Base-by-base conservation (phyloP, 2,797 vertebrate genomes). In the Danio tinwini region DNA sequence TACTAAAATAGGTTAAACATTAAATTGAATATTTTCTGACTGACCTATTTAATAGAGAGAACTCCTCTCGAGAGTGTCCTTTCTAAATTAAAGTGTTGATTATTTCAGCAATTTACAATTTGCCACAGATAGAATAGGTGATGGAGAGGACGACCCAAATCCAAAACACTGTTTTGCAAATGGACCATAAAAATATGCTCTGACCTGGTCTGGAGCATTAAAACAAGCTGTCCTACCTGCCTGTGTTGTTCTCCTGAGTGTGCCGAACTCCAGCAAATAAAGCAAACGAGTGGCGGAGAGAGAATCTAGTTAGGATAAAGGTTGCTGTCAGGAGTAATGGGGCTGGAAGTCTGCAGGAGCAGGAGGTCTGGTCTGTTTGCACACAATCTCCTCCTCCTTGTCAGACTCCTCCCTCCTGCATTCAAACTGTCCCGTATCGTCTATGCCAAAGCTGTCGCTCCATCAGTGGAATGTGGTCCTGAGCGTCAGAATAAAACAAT, bases 251-350 rank as follows among this genome's bases (percentile, higher is more conserved):
- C 29, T 21, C 45, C 19, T 47, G 16, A 78, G 14, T 12, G 64
- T 5, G 47, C 17, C 59, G 71, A 64, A 45, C 56, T n/a, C 52
- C 14, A 56, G 50, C 44, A 5, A 67, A 29, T 42, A 11, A 10
- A 47, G n/a, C 58, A 37, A 59, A 61, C 37, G 63, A 19, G 6
- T 50, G 37, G 39, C 55, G 50, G 59, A 81, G 55, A 58, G 45
- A 72, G 76, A 39, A 21, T 37, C 14, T 12, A 49, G n/a, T 73
- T 7, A 21, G 40, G 21, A 59, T 21, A 77, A 67, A 67, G 81
- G 2, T 74, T 69, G 61, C 86, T 87, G 87, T 90, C 85, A 89
- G 87, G 87, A 90, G 85, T 82, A 89, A 87, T 73, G 81, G 78
- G 86, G 79, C 77, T 87, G 88, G 82, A 83, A 86, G 89, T 86